phyloP scores from a whole-genome alignment of 1,140 invertebrate genomes.

The Onthophagus taurus region DNA sequence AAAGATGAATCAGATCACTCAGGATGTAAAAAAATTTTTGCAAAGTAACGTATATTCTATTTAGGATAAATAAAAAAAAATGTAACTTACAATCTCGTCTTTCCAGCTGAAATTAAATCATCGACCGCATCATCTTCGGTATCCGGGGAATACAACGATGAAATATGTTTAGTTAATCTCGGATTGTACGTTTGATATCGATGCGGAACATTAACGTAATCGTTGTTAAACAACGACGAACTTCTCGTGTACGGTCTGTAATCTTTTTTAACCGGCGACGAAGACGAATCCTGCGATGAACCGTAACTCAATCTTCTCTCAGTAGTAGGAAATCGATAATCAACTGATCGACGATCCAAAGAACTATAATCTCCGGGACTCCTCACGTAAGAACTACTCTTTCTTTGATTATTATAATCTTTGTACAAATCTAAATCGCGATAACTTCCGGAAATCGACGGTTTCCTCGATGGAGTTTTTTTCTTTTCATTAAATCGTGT shows the following conservation, averaged over 20 bases:
- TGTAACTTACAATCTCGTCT: slow-evolving; percentile 20
- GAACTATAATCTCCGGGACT: slow-evolving; percentile 27
- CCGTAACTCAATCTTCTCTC: slow-evolving; percentile 4
- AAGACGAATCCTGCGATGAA: slow-evolving; percentile 1
- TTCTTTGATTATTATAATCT: slow-evolving; percentile 15
- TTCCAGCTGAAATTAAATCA: slow-evolving; percentile 27
- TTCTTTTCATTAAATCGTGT: slow-evolving; percentile 76
- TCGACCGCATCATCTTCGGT: slow-evolving; percentile 24
- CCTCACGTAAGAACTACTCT: not conserved
- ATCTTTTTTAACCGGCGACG: slow-evolving; percentile 14
- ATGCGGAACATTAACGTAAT: slow-evolving; percentile 33
- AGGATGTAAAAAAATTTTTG: too few relatives aligned
- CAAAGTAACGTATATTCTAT: too few relatives aligned
- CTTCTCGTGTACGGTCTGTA: slow-evolving; percentile 29
- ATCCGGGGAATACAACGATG: slow-evolving; percentile 24
- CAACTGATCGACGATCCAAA: slow-evolving; percentile 23
- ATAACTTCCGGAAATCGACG: slow-evolving; percentile 24
- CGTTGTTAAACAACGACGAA: slow-evolving; percentile 30
- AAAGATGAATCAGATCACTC: too few relatives aligned
- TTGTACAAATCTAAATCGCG: slow-evolving; percentile 34
- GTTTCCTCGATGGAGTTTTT: slow-evolving; percentile 38
- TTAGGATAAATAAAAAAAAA: too few relatives aligned
- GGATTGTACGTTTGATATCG: slow-evolving; percentile 29
- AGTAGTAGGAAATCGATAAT: slow-evolving; percentile 5
- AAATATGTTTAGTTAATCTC: slow-evolving; percentile 22